Evolutionary conservation across 2,888 invertebrate genomes (phyloP).

Genomic region (Eubasilissa splendida): DNA sequence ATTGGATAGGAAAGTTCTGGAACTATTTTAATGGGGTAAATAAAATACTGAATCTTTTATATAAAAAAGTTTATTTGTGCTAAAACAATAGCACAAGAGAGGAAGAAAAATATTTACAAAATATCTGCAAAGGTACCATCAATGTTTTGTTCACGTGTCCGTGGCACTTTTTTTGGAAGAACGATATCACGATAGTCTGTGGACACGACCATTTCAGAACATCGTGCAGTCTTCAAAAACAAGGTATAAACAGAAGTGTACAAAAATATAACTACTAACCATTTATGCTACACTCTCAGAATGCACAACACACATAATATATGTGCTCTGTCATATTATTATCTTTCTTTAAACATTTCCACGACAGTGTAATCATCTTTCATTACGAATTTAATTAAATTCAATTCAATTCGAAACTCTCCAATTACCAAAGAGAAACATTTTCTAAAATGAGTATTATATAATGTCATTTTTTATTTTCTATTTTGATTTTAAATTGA

Average conservation of each 20-base stretch:
- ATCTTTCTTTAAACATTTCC: not conserved
- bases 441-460: too few species aligned
- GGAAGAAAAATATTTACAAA: conserved; percentile 49
- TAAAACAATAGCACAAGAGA: conserved; percentile 46
- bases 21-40: not conserved
- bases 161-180: conserved; percentile 8
- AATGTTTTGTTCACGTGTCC: conserved; percentile 5
- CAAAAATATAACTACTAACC: conserved; percentile 28
- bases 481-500: too few species aligned
- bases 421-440: too few species aligned
- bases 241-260: conserved; percentile 39
- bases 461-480: too few species aligned
- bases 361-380: too few species aligned
- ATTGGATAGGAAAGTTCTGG: too few species aligned
- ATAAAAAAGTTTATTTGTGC: conserved; percentile 51
- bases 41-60: conserved; percentile 20
- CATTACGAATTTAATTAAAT: too few species aligned
- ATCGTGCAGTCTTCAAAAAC: not conserved
- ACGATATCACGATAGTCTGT: not conserved
- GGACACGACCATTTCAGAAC: not conserved
- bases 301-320: conserved; percentile 2
- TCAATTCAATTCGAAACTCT: too few species aligned
- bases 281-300: not conserved
- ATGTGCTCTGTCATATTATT: not conserved
- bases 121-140: conserved; percentile 17